These are phyloP conservation scores for Sussaba pulchella DNA, from an alignment of 2,888 invertebrate species.

Conservation along the genomic window DNA sequence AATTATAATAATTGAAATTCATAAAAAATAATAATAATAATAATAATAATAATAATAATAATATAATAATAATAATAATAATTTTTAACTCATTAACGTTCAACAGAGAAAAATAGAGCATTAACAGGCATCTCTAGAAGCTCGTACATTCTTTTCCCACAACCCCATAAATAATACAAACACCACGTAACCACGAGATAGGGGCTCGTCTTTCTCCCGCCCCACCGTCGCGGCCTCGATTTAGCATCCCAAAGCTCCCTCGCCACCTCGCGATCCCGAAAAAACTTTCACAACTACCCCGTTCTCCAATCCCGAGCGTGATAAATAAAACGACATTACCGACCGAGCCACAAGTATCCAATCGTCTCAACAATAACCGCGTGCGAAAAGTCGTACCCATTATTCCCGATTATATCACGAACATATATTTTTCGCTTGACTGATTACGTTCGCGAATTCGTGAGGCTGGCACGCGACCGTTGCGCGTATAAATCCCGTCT, in stretches of 20 bases:
- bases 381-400: background rate
- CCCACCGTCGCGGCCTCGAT: too few species aligned
- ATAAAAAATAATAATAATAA: too few species aligned
- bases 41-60: too few species aligned
- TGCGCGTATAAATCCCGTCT: conserved; percentile 55
- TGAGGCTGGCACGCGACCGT: conserved; percentile 53
- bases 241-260: background rate
- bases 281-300: too few species aligned
- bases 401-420: conserved; percentile 8
- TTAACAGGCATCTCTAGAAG: conserved; percentile 43
- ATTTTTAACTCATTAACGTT: too few species aligned
- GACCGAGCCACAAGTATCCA: background rate
- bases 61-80: too few species aligned
- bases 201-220: too few species aligned
- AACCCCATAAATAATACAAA: conserved; percentile 50
- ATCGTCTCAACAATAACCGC: conserved; percentile 11
- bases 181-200: too few species aligned
- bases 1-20: too few species aligned
- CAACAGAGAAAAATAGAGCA: too few species aligned
- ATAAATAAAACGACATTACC: background rate
- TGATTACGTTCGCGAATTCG: conserved; percentile 29
- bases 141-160: conserved; percentile 50
- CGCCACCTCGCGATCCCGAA: too few species aligned
- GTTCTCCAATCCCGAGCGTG: background rate
- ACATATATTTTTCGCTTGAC: conserved; percentile 21